Base-by-base conservation (phyloP, 1,140 invertebrate species). In the Trachymyrmex septentrionalis region DNA sequence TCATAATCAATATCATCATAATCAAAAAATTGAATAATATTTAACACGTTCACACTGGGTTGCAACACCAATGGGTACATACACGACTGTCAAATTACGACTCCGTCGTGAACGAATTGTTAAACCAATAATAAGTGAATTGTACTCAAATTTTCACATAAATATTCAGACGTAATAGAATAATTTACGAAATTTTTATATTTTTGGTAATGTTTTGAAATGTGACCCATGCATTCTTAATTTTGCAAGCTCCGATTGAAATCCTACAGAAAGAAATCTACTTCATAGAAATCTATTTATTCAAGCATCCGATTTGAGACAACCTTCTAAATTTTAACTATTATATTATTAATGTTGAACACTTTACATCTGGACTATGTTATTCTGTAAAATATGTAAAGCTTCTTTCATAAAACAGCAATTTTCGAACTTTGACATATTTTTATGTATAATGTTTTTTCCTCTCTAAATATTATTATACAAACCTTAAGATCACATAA, bases 301-400 rank as follows among this genome's bases (percentile, higher is more conserved):
- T 7, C 27, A n/a, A 67, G 4, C 9, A 67, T 30, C 44, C 53
- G 27, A 67, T 66, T 63, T 67, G 0, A 55, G 14, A 34, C 3
- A 1, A 78, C 9, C 30, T 78, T 27, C 2, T n/a, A 48, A 27
- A 64, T 50, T 66, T 1, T 66, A 1, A 14, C 19, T 12, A 64
- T n/a, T 48, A 59, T 21, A 73, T 38, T 34, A 57, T 59, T 24
- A 75, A 24, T 59, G 19, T 44, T 75, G n/a, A 59, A 75, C 5
- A 38, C 7, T 57, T 57, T 21, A 73, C 19, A 73, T 34, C 24
- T 30, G 19, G 5, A 21, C 12, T 57, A 6, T 57, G 27, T n/a
- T 73, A 21, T 73, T 72, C 9, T 6, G 14, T 57, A 75, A 59
- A 73, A 6, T 9, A 21, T 34, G 9, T 53, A 21, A 5, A 50